Base-by-base conservation (phyloP, 2,888 invertebrate genomes). In the Myathropa florea region DNA sequence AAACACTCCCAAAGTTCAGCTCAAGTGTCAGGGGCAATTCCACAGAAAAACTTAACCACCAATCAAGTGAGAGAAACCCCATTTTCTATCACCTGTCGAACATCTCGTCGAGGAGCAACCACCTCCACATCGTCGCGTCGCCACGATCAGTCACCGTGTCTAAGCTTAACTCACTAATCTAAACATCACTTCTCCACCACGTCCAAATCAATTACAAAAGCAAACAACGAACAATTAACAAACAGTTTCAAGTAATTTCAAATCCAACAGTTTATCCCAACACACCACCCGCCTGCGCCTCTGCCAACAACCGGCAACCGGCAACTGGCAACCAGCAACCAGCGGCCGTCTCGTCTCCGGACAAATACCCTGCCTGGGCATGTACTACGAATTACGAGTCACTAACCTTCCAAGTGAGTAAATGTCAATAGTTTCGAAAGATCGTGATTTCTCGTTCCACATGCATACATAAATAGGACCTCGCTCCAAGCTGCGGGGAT, bases 201-300 rank as follows among this genome's bases (percentile, higher is more conserved):
- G 79, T 75, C 60, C 61, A 86, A 73, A 86, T 86, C 86, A 79
- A 86, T 86, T 86, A 83, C 86, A 83, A 83, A 83, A 75, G 82
- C 75, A 86, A 86, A 86, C 78, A 86, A 67, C 78, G 65, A 63
- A 75, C 82, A 86, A 86, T 83, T 86, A 75, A 86, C 86, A 78
- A 78, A 81, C 77, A 78, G 70, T 85, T 61, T 77, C 68, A 81
- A 81, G 85, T 86, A 86, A 78, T 86, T 82, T 78, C 33, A 86
- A 86, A 67, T 79, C 75, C 78, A 79, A 86, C 78, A 79, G 63
- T 67, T 75, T 67, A 79, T 75, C 70, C 71, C 71, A 79, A 83
- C 82, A 46, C 46, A 65, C 64, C 73, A 26, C 23, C 70, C 68
- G 14, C 57, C 57, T 30, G 46, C 46, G 7, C 67, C 23, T 24